Percentiles rank a stretch among this genome's conserved stretches.
These are phyloP conservation scores for Orycteropus afer DNA, from an alignment of 2,113 vertebrate species.

Conservation along the genomic window DNA sequence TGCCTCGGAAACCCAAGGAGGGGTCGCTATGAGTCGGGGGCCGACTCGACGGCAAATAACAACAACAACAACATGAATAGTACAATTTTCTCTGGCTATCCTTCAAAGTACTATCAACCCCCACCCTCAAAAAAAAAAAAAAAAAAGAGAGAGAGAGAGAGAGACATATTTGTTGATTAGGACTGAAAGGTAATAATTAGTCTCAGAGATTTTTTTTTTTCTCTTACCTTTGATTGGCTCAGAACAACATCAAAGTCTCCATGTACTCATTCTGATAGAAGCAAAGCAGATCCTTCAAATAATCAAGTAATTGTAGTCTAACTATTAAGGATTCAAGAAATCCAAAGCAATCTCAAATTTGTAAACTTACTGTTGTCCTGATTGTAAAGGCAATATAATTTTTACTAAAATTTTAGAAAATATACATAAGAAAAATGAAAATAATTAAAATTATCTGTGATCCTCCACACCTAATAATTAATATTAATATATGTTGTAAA, in stretches of 20 bases:
- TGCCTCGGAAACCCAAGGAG: too few relatives aligned
- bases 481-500: conserved; percentile 1
- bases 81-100: neutral
- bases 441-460: conserved; percentile 18
- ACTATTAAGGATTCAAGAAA: neutral
- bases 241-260: neutral
- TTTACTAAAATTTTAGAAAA: conserved; percentile 55
- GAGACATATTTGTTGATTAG: neutral
- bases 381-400: neutral
- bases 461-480: neutral
- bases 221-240: neutral
- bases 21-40: too few relatives aligned
- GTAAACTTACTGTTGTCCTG: conserved; percentile 18
- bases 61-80: too few relatives aligned
- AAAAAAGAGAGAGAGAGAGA: too few relatives aligned
- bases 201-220: neutral
- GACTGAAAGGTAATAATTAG: neutral
- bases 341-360: neutral
- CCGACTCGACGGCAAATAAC: too few relatives aligned
- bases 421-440: neutral
- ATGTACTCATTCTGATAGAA: conserved; percentile 4
- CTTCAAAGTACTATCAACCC: neutral
- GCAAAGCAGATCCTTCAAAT: neutral
- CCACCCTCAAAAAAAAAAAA: conserved; percentile 36
- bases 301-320: neutral